These are phyloP conservation scores for Trissoscelio sp. DNA, from an alignment of 2,888 invertebrate species.

Conservation along the genomic window DNA sequence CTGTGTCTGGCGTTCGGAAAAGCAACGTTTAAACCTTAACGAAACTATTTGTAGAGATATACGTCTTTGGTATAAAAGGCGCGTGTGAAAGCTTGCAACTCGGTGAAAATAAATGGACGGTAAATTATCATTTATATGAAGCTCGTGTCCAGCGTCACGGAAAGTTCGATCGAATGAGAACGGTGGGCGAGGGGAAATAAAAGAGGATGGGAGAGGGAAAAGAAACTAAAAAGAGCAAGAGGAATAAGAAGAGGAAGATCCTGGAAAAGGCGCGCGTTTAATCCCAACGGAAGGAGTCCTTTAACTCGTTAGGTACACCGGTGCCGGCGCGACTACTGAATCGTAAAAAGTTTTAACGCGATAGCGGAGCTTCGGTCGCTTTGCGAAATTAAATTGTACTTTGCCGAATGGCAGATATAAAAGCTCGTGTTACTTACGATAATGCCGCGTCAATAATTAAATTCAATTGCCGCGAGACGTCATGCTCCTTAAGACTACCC, in stretches of 20 bases:
- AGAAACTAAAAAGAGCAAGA: background rate
- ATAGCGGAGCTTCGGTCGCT: constrained; percentile 69
- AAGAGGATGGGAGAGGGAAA: background rate
- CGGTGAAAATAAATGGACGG: constrained; percentile 57
- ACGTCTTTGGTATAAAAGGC: constrained; percentile 40
- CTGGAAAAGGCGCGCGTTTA: constrained; percentile 47
- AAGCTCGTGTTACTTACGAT: constrained; percentile 63
- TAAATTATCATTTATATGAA: constrained; percentile 68
- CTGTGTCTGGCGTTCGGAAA: constrained; percentile 7
- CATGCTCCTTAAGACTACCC: constrained; percentile 4
- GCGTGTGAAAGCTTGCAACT: constrained; percentile 48
- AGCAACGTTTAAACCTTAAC: constrained; percentile 41
- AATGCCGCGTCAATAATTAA: constrained; percentile 51
- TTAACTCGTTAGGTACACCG: constrained; percentile 64
- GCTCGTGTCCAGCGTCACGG: constrained; percentile 64
- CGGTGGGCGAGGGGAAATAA: background rate
- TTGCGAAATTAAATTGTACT: constrained; percentile 68
- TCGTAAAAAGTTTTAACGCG: constrained; percentile 73
- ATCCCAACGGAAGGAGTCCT: constrained; percentile 54
- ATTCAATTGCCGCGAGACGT: constrained; percentile 35
- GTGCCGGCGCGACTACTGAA: constrained; percentile 58
- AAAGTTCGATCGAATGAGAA: constrained; percentile 51
- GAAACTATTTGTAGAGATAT: constrained; percentile 47
- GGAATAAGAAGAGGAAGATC: constrained; percentile 24
- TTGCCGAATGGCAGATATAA: constrained; percentile 59